These are phyloP conservation scores for Lamellibrachia satsuma DNA, from an alignment of 2,888 invertebrate genomes.

Conservation along the genomic window DNA sequence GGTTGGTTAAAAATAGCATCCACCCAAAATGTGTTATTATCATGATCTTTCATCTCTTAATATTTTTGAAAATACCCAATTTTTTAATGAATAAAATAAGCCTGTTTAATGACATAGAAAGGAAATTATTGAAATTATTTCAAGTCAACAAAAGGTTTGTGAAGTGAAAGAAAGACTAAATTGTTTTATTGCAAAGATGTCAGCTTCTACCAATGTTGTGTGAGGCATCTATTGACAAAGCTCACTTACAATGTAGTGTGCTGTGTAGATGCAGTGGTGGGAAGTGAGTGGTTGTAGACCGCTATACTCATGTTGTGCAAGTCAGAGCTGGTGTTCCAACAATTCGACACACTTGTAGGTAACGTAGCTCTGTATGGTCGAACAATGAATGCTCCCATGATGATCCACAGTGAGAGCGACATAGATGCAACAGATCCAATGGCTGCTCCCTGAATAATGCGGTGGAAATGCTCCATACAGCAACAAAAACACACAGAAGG, in stretches of 20 bases:
- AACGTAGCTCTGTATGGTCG: slow-evolving; percentile 32
- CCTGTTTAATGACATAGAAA: no score
- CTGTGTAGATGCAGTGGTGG: neutral
- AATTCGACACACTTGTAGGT: slow-evolving; percentile 32
- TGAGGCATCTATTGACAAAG: neutral
- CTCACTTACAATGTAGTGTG: slow-evolving; percentile 1
- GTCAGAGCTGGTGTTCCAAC: slow-evolving; percentile 7
- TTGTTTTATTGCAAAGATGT: no score
- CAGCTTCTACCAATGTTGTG: no score
- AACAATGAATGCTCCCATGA: slow-evolving; percentile 41
- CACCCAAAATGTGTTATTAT: no score
- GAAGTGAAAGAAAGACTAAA: no score
- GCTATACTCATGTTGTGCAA: neutral
- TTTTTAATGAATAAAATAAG: no score
- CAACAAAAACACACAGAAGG: neutral
- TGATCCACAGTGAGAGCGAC: slow-evolving; percentile 41
- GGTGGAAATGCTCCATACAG: neutral
- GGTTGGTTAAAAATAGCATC: no score
- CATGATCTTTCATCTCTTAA: no score
- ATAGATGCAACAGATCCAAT: slow-evolving; percentile 38
- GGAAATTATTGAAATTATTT: no score
- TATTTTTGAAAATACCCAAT: no score
- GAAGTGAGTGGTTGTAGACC: neutral
- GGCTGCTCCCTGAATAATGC: slow-evolving; percentile 40
- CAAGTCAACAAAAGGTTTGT: no score